Percentiles rank a stretch among this genome's conserved stretches.
phyloP scores from a whole-genome alignment of 2,888 invertebrate genomes.

The Drosophila setosimentum region DNA sequence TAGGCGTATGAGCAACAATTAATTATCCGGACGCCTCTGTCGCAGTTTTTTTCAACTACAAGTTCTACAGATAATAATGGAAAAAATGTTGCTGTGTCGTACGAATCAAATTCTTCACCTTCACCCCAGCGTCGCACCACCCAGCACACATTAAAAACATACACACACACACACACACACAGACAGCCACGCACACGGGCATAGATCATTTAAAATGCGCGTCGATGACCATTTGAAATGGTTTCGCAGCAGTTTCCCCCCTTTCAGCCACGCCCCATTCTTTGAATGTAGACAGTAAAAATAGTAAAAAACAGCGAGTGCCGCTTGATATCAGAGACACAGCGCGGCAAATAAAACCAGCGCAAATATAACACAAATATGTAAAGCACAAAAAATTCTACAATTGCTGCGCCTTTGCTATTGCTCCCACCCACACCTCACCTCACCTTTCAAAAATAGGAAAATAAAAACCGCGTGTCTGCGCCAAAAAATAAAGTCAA shows the following conservation, averaged over 20 bases:
- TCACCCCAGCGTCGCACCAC: slow-evolving; percentile 15
- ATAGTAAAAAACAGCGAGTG: slow-evolving; percentile 75
- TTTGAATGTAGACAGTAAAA: slow-evolving; percentile 72
- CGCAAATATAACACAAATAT: slow-evolving; percentile 77
- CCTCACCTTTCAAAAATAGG: slow-evolving; percentile 7
- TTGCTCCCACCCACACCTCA: slow-evolving; percentile 2
- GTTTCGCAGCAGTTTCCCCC: slow-evolving; percentile 46
- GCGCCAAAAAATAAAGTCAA: slow-evolving; percentile 79
- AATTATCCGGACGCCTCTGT: slow-evolving; percentile 67
- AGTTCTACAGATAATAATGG: slow-evolving; percentile 59
- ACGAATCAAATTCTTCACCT: slow-evolving; percentile 24
- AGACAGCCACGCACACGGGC: slow-evolving; percentile 40
- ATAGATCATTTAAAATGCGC: slow-evolving; percentile 83
- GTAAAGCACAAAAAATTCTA: slow-evolving; percentile 71
- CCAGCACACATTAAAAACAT: slow-evolving; percentile 52
- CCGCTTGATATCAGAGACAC: slow-evolving; percentile 80
- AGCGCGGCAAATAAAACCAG: slow-evolving; percentile 69
- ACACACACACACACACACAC: slow-evolving; percentile 23
- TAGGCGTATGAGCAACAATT: slow-evolving; percentile 78
- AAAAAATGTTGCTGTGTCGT: slow-evolving; percentile 9
- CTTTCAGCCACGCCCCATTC: slow-evolving; percentile 46
- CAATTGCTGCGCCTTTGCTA: slow-evolving; percentile 72
- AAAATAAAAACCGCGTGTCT: slow-evolving; percentile 72
- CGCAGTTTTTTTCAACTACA: slow-evolving; percentile 56
- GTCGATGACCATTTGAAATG: slow-evolving; percentile 82